These are phyloP conservation scores for Apus apus DNA, from an alignment of 2,113 vertebrate species.

Conservation along the genomic window DNA sequence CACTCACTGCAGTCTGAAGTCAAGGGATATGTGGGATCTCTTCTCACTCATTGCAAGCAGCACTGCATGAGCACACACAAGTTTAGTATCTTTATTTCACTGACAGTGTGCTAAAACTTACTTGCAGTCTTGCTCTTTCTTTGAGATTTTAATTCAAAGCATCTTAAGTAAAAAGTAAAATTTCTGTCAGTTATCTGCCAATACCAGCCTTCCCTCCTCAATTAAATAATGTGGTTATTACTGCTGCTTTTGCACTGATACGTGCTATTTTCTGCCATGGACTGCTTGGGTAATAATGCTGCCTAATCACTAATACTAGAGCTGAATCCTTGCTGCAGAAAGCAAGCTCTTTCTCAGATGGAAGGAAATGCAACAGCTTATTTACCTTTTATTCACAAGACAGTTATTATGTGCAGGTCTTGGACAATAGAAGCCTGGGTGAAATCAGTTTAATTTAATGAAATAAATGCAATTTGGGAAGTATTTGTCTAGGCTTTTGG, in stretches of 20 bases:
- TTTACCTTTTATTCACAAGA: background rate
- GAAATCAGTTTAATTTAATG: slow-evolving; percentile 23
- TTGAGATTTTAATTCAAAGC: slow-evolving; percentile 24
- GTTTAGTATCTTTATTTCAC: background rate
- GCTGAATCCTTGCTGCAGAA: background rate
- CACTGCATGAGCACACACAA: rapidly evolving
- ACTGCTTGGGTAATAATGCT: background rate
- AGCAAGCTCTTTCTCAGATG: background rate
- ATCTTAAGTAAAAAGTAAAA: slow-evolving; percentile 39
- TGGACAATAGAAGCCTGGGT: background rate
- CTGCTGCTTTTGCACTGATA: slow-evolving; percentile 34
- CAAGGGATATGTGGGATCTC: background rate
- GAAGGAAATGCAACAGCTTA: background rate
- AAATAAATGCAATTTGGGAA: background rate
- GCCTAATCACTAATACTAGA: slow-evolving; percentile 30
- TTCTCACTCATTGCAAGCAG: background rate
- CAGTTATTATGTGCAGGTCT: background rate
- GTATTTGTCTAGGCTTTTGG: background rate
- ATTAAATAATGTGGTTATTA: slow-evolving; percentile 12
- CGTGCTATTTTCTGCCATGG: slow-evolving; percentile 43
- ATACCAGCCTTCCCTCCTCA: slow-evolving; percentile 7
- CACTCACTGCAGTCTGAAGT: background rate
- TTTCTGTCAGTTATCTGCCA: slow-evolving; percentile 58
- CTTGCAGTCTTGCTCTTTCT: slow-evolving; percentile 11
- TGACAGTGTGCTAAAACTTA: background rate